Conservation (phyloP, 64 coral and sea anemone genomes). For the Pachyseris speciosa region DNA sequence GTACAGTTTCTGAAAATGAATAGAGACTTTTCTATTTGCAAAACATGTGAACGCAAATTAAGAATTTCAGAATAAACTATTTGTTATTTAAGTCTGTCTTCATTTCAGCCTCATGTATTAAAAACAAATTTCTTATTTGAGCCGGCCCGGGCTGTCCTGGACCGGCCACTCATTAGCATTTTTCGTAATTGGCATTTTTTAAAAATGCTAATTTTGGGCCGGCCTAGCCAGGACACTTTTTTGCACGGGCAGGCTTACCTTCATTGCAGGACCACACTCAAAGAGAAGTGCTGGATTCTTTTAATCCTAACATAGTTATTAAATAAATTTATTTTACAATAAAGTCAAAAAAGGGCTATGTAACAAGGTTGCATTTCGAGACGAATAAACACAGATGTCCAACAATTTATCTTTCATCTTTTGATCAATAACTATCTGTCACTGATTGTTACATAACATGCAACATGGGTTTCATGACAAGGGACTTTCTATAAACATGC, state of each 20-base stretch:
- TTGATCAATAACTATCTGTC: conserved; percentile 4
- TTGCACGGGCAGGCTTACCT: neutral
- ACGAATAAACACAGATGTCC: neutral
- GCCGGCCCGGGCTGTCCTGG: too few relatives aligned
- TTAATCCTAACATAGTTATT: neutral
- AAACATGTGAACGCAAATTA: too few relatives aligned
- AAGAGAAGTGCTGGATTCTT: neutral
- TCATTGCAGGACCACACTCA: neutral
- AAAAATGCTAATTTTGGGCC: too few relatives aligned
- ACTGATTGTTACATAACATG: neutral
- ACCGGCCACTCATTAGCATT: too few relatives aligned
- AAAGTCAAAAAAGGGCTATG: neutral
- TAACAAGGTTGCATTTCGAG: neutral
- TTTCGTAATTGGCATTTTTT: too few relatives aligned
- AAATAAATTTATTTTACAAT: neutral
- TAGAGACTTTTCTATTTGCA: too few relatives aligned
- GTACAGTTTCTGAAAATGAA: too few relatives aligned
- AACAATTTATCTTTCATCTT: neutral
- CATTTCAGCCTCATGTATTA: too few relatives aligned
- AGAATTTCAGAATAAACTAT: too few relatives aligned
- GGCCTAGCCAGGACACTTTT: too few relatives aligned
- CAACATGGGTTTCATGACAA: neutral
- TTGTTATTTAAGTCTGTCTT: too few relatives aligned
- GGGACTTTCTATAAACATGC: neutral
- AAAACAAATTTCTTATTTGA: too few relatives aligned